phyloP scores from a whole-genome alignment of 2,888 invertebrate species.

The Tolmerus cingulatus region DNA sequence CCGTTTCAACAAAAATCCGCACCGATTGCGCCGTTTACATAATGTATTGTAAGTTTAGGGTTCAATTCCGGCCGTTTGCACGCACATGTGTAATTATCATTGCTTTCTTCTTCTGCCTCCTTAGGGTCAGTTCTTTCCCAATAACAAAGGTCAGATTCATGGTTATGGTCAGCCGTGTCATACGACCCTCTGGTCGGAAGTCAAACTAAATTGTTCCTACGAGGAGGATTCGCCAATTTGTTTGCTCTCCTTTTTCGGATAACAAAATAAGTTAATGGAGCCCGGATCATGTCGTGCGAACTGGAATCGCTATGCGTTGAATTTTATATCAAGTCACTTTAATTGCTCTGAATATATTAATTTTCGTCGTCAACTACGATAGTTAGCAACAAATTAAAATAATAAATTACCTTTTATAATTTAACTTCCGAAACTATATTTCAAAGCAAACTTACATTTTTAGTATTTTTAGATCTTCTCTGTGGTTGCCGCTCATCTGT shows the following conservation, averaged over 20 bases:
- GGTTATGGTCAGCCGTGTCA: background rate
- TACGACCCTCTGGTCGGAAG: background rate
- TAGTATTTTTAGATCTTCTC: no score
- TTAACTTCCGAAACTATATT: no score
- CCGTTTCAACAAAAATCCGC: background rate
- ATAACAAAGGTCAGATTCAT: background rate
- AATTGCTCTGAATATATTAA: background rate
- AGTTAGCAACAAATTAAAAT: background rate
- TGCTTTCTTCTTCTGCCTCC: background rate
- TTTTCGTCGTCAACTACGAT: background rate
- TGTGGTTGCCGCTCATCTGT: no score
- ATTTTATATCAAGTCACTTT: background rate
- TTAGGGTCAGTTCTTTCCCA: background rate
- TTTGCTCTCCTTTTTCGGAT: background rate
- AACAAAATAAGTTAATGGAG: background rate
- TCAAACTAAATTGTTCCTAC: background rate
- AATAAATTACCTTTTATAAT: background rate
- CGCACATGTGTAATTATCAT: slow-evolving; percentile 21
- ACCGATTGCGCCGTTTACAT: background rate
- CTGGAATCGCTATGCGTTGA: background rate
- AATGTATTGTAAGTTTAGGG: slow-evolving; percentile 6
- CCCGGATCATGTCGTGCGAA: background rate
- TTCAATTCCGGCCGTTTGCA: slow-evolving; percentile 8
- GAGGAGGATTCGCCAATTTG: background rate
- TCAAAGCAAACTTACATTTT: no score